Percentiles rank a stretch among this genome's conserved stretches.
phyloP scores from a whole-genome alignment of 2,113 vertebrate species.

The Holacanthus passer region DNA sequence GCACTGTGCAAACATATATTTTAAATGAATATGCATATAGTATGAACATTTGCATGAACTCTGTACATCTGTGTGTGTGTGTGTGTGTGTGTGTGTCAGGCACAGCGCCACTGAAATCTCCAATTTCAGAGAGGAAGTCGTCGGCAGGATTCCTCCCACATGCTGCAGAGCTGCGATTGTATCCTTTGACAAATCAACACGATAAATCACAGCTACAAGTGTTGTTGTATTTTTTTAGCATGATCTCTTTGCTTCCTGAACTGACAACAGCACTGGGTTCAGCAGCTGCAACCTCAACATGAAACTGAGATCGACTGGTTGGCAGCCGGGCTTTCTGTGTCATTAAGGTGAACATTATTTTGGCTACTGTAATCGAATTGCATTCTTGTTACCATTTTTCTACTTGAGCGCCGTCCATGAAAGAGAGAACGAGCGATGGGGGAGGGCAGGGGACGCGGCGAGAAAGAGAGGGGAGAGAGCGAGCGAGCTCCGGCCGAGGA shows the following conservation, averaged over 20 bases:
- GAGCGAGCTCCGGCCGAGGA: conserved; percentile 60
- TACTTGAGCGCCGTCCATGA: conserved; percentile 66
- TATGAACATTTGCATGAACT: neutral
- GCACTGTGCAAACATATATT: too few relatives aligned
- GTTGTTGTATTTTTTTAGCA: conserved; percentile 22
- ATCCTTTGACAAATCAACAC: conserved; percentile 50
- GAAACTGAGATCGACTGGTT: conserved; percentile 40
- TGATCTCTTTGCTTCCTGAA: neutral
- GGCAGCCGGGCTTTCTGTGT: conserved; percentile 36
- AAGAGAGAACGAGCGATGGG: conserved; percentile 44
- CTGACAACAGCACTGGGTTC: neutral
- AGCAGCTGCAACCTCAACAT: conserved; percentile 31
- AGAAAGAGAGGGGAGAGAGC: conserved; percentile 28
- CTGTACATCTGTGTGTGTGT: too few relatives aligned
- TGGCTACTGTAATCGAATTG: conserved; percentile 69
- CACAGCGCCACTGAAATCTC: conserved; percentile 34
- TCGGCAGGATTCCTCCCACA: conserved; percentile 56
- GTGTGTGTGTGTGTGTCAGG: conserved; percentile 1
- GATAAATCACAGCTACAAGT: conserved; percentile 51
- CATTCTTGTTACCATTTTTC: conserved; percentile 77
- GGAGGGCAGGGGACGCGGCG: conserved; percentile 39
- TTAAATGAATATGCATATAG: neutral
- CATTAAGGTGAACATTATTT: conserved; percentile 74
- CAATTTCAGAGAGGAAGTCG: conserved; percentile 47
- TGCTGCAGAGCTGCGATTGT: conserved; percentile 44